A percentile compares a stretch with the other conserved stretches of the same genome.
phyloP scores from a whole-genome alignment of 2,113 vertebrate genomes.

The Amazona guildingii region DNA sequence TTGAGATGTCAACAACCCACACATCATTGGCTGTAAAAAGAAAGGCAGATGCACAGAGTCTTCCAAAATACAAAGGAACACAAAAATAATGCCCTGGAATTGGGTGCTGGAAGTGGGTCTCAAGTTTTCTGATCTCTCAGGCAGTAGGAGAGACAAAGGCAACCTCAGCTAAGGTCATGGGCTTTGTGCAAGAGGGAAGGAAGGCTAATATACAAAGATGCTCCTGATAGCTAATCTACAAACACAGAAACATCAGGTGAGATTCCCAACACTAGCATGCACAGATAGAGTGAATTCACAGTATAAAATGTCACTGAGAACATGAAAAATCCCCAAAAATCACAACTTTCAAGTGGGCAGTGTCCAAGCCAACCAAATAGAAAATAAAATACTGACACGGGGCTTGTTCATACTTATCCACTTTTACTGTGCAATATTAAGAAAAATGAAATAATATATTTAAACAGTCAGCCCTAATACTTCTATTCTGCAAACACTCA shows the following conservation, averaged over 20 bases:
- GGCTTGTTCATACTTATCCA: not conserved
- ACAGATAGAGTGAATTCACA: conserved; percentile 45
- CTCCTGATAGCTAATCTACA: not conserved
- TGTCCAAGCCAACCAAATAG: conserved; percentile 15
- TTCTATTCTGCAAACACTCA: not conserved
- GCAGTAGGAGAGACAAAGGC: not conserved
- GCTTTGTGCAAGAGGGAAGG: not conserved
- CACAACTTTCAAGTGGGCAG: not conserved
- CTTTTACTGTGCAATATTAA: not conserved
- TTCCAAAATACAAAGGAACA: conserved; percentile 3
- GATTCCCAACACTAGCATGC: not conserved
- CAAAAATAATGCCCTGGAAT: not conserved
- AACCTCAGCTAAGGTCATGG: not conserved
- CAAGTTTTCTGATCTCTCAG: conserved; percentile 8
- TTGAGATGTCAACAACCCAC: not conserved
- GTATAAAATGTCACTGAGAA: conserved; percentile 30
- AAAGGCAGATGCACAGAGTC: not conserved
- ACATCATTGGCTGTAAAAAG: not conserved
- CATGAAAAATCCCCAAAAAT: not conserved
- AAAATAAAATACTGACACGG: not conserved
- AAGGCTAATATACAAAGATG: not conserved
- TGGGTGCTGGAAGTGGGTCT: not conserved
- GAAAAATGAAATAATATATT: not conserved
- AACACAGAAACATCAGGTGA: conserved; percentile 48
- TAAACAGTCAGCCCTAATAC: not conserved